These are phyloP conservation scores for Morbakka virulenta DNA, from an alignment of 30 jellyfish, hydroid and myxozoan genomes.

Conservation along the genomic window DNA sequence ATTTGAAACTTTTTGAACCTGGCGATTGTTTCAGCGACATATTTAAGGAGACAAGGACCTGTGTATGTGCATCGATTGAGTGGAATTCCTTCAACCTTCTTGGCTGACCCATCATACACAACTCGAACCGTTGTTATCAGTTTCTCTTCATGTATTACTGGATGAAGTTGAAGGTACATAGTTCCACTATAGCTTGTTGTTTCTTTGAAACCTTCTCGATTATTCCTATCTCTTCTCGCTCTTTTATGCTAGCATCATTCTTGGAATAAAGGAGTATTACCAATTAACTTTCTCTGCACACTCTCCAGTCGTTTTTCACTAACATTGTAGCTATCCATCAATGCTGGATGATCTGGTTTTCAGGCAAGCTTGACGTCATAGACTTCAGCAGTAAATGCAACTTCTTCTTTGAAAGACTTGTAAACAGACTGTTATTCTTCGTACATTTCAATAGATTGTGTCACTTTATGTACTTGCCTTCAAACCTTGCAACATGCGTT, in stretches of 20 bases:
- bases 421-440: too few species aligned
- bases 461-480: background rate
- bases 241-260: slow-evolving; percentile 34
- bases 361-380: slow-evolving; percentile 43
- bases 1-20: slow-evolving; percentile 28
- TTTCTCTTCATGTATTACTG: slow-evolving; percentile 53
- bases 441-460: background rate
- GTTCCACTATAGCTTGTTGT: slow-evolving; percentile 16
- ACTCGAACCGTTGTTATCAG: slow-evolving; percentile 62
- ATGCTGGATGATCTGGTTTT: slow-evolving; percentile 30
- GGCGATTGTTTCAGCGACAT: slow-evolving; percentile 37
- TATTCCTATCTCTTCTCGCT: slow-evolving; percentile 33
- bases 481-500: slow-evolving; percentile 15
- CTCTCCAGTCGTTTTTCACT: slow-evolving; percentile 8
- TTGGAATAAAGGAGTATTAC: background rate
- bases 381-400: too few species aligned
- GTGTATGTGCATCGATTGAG: slow-evolving; percentile 43
- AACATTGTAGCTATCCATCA: slow-evolving; percentile 17
- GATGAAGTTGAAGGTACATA: slow-evolving; percentile 51
- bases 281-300: slow-evolving; percentile 9
- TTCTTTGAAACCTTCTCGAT: slow-evolving; percentile 40
- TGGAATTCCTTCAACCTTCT: slow-evolving; percentile 11
- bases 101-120: slow-evolving; percentile 60
- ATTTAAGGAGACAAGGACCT: slow-evolving; percentile 47
- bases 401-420: too few species aligned